Evolutionary conservation across 1,140 invertebrate genomes (phyloP), one percentile per base, ranked within the genome.

Genomic region (Panagrolaimus sp.): DNA sequence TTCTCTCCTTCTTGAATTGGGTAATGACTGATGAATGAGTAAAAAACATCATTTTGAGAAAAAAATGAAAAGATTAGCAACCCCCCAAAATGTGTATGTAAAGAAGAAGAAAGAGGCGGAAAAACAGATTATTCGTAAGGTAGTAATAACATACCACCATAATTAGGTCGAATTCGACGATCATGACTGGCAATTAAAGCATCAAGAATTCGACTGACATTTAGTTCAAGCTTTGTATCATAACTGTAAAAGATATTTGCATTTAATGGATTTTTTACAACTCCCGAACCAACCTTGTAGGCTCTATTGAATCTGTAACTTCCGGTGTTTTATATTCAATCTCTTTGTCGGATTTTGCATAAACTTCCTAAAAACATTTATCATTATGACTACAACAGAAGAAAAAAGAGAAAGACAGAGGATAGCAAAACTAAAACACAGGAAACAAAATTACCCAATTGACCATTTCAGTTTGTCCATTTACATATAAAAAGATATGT

Each of bases 141-240:
- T 9, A 0, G 48, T 7, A 26, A 26, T 28, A 72, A 64, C 71
- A 24, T 58, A 77, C 75, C 75, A 52, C 75, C 75, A 47, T 76
- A 76, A 63, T 76, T 77, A 21, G 75, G 75, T 43, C 75, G 66
- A 45, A 76, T 76, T 66, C 75, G 48, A 15, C 75, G 66, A 55
- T 76, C 75, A 62, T 76, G 75, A 62, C 69, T 73, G 17, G 75
- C 75, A 28, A 76, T 78, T 38, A 76, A 65, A 38, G 71, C 63
- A 55, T 76, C 74, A 21, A 76, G 73, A 32, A 76, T 72, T 45
- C 55, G 28, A 44, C 69, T 76, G 14, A 76, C 74, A 64, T 76
- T 76, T 26, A 47, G 24, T 47, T 76, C 75, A 8, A 76, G 76
- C 32, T 73, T 69, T 44, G 67, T 71, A 21, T 74, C 67, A 46